Percentiles rank a stretch among this genome's conserved stretches.
phyloP scores from a whole-genome alignment of 2,113 vertebrate species.

The Psammodynastes pulverulentus region DNA sequence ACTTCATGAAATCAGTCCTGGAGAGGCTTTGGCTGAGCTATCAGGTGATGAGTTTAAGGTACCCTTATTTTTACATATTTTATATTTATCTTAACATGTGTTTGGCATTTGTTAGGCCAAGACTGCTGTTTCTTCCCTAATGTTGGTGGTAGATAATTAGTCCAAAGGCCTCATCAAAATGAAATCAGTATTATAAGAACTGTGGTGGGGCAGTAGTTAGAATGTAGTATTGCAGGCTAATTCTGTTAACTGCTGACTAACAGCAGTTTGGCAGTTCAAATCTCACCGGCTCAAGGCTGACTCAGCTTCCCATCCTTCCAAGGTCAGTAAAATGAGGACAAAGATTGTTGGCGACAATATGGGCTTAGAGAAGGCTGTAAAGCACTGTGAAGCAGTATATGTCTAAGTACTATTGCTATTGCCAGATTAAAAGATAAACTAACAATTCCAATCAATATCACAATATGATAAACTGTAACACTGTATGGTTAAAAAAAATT shows the following conservation, averaged over 20 bases:
- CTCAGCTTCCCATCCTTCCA: too few species aligned
- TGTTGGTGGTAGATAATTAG: background rate
- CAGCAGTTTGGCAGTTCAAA: too few species aligned
- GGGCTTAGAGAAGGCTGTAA: too few species aligned
- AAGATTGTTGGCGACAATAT: too few species aligned
- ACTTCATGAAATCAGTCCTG: conserved; percentile 1
- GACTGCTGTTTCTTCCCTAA: background rate
- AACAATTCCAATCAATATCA: background rate
- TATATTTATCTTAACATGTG: background rate
- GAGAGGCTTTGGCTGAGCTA: background rate
- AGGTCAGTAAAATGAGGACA: too few species aligned
- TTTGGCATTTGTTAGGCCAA: background rate
- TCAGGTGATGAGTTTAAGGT: background rate
- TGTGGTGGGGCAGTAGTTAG: too few species aligned
- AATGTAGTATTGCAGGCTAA: too few species aligned
- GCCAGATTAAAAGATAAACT: background rate
- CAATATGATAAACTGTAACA: background rate
- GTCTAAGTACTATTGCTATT: too few species aligned
- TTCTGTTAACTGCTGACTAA: too few species aligned
- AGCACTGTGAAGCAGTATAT: too few species aligned
- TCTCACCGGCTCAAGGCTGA: too few species aligned
- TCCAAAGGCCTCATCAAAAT: background rate
- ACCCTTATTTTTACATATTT: background rate
- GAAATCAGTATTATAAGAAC: background rate
- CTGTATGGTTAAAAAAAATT: background rate